Base-by-base conservation (phyloP, 2,797 vertebrate species). In the Sphaeramia orbicularis region DNA sequence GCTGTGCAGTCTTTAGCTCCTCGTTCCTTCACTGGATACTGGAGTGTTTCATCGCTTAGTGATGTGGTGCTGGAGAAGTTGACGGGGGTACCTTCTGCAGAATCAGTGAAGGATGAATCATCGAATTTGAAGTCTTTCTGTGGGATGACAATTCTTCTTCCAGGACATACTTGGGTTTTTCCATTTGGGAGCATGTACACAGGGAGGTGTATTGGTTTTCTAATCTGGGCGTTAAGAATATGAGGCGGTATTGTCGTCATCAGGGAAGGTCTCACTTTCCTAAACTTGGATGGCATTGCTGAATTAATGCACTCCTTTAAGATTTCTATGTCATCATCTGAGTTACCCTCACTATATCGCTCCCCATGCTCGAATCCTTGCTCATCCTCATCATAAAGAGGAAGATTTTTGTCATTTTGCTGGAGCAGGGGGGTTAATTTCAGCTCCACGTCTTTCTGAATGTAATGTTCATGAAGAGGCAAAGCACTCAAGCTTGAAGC, bases 401-500 rank as follows among this genome's bases (percentile, higher is more conserved):
- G 92, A 30, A 79, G 68, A n/a, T 93, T 88, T 48, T 89, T 93
- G 42, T 94, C 92, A 18, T 93, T 95, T 61, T 97, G 96, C 0
- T 96, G 95, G 52, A 97, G 94, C 0, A 97, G 92, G 0, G 98
- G 96, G 6, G 96, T 96, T 64, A 99, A 87, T 86, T 98, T 96
- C 40, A 99, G 94, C 85, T 99, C 98, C 56, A 99, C 97, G 0
- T 99, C 98, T 88, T 99, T 97, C 85, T 99, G 97, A 4, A 99
- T 94, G 0, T 99, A 99, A 72, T 97, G 97, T 80, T 99, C 97
- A 0, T 99, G 97, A 51, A 99, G 94, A 42, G 97, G 97, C 74
- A 99, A 86, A 0, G 98, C 98, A 0, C 98, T 99, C 70, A 99
- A 91, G 86, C 98, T 99, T 14, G 98, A 99, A n/a, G 98, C 98